Evolutionary conservation across 2,797 vertebrate genomes (phyloP), one percentile per base, ranked within the genome.

Genomic region (Sebastes glaucus): DNA sequence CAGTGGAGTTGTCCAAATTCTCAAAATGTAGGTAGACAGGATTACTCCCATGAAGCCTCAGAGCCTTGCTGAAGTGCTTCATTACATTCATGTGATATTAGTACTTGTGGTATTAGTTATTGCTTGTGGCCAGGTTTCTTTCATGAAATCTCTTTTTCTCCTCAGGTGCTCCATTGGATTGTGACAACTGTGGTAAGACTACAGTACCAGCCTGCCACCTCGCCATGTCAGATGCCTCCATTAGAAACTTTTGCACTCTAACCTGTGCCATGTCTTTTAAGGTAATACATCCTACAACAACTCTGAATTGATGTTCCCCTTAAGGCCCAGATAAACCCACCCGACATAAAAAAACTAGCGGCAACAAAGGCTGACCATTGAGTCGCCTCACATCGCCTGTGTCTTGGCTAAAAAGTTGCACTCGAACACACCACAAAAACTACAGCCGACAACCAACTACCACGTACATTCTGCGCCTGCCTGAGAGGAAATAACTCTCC

Each of bases 161-260:
- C 20, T 10, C 73, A 99, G 98, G 97, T 88, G 83, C 92, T 71
- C 93, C 92, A 14, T 86, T 97, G 84, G 94, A 95, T 64, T 99
- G 98, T 94, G 96, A 97, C 92, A 95, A 95, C 90, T 99, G 98
- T 92, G 96, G 96, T 87, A 94, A 94, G 69, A 92, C 88, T 53
- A 92, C 94, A 49, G 89, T 96, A n/a, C 98, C 97, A 73, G 96
- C 97, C 89, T 98, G 97, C 90, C 97, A 99, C 91, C 94, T 99
- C 80, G 96, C 97, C 90, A 97, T 98, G 97, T 97, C 97, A 9
- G 97, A 99, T 55, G 94, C 96, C 74, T 97, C 97, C 91, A 97
- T 99, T 82, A 96, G 96, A 78, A 98, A 97, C 92, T 98, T 99
- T 91, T 99, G 98, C 95, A 95, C 94, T 90, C 96, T 98, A 75